Percentiles rank a stretch among this genome's conserved stretches.
phyloP scores from a whole-genome alignment of 2,113 vertebrate species.

The Calyptommatus sinebrachiatus region DNA sequence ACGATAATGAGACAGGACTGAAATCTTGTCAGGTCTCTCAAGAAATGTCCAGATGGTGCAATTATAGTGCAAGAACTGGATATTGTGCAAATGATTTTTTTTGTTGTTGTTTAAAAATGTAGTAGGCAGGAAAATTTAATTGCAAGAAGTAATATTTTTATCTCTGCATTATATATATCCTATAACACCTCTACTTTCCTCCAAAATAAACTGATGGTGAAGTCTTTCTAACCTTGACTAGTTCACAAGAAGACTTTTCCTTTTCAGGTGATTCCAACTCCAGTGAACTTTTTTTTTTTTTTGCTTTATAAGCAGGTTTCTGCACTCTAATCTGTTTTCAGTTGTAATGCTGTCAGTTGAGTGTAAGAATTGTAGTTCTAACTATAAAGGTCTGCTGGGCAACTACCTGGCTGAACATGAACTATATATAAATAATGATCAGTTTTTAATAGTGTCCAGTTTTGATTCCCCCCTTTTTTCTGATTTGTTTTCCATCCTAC shows the following conservation, averaged over 20 bases:
- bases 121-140: no score
- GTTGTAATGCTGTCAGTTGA: not conserved
- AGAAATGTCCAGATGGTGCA: no score
- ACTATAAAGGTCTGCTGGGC: not conserved
- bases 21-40: no score
- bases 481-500: not conserved
- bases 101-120: no score
- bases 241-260: not conserved
- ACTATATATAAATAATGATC: slow-evolving; percentile 16
- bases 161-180: no score
- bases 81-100: no score
- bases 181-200: no score
- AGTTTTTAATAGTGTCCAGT: not conserved
- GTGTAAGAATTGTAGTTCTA: not conserved
- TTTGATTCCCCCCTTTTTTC: not conserved
- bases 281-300: not conserved
- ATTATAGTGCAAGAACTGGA: no score
- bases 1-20: no score
- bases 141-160: no score
- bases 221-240: no score
- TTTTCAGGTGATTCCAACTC: not conserved
- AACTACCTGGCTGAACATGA: not conserved
- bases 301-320: slow-evolving; percentile 29
- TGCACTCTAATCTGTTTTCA: slow-evolving; percentile 22
- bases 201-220: no score